Evolutionary conservation across 2,113 vertebrate species (phyloP).

Genomic region (Urocolius indicus): DNA sequence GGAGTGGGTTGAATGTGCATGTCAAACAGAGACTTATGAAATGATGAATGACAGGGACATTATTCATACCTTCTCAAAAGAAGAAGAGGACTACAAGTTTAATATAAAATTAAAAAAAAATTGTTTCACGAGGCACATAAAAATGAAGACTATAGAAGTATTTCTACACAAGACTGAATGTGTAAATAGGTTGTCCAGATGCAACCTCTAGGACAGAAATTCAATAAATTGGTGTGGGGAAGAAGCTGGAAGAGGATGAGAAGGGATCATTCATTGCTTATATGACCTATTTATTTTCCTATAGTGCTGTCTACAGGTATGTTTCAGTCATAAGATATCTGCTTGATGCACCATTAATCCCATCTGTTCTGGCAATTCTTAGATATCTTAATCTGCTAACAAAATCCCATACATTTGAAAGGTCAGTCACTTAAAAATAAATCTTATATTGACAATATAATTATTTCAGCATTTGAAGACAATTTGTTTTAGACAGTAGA

Average conservation of each 20-base stretch:
- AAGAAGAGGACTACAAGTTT: neutral
- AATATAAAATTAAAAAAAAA: neutral
- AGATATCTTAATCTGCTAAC: neutral
- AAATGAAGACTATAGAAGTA: neutral
- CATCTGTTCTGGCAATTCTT: neutral
- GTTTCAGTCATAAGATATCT: neutral
- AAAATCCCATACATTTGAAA: neutral
- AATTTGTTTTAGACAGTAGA: neutral
- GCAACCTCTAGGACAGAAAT: neutral
- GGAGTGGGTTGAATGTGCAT: neutral
- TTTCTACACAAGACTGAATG: neutral
- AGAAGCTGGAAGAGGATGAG: neutral
- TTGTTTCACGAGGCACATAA: neutral
- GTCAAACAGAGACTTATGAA: neutral
- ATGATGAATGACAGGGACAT: neutral
- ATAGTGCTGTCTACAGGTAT: neutral
- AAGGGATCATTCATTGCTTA: fast-evolving
- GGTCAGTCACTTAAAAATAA: neutral
- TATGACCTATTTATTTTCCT: neutral
- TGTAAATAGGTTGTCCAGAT: neutral
- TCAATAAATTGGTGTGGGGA: neutral
- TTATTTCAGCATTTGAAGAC: neutral
- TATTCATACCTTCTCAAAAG: neutral
- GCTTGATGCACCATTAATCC: neutral
- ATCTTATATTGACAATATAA: neutral